A percentile compares a stretch with the other conserved stretches of the same genome.
These are phyloP conservation scores for Steatornis caripensis DNA, from an alignment of 2,113 vertebrate species.

Conservation along the genomic window DNA sequence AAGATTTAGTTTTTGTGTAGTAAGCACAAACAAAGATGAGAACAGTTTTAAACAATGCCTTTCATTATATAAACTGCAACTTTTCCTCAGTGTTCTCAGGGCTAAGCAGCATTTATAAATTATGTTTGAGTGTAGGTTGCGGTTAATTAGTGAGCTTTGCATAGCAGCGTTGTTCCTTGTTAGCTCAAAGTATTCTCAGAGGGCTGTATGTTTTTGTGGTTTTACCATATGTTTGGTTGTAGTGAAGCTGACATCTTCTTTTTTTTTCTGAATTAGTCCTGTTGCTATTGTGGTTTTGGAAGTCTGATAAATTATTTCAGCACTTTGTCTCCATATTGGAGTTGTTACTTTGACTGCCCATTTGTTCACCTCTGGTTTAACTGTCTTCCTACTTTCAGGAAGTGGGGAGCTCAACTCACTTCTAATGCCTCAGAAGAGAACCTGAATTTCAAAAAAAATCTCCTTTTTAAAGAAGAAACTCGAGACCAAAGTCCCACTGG, in stretches of 20 bases:
- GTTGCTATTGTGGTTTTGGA: neutral
- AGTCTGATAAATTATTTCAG: neutral
- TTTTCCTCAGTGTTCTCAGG: neutral
- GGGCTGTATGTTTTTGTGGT: neutral
- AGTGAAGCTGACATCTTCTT: neutral
- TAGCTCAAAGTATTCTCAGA: constrained; percentile 19
- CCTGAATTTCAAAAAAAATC: neutral
- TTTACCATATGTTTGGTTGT: neutral
- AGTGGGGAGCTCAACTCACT: neutral
- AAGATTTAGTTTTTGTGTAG: constrained; percentile 4
- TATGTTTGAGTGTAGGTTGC: neutral
- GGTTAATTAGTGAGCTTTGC: constrained; percentile 35
- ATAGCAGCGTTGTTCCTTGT: neutral
- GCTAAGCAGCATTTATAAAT: constrained; percentile 15
- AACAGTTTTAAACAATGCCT: neutral
- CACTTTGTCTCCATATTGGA: neutral
- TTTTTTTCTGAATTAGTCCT: neutral
- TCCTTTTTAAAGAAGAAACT: neutral
- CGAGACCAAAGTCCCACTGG: neutral
- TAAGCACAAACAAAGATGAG: constrained; percentile 48
- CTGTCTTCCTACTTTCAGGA: neutral
- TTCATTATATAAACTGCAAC: neutral
- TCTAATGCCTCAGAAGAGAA: neutral
- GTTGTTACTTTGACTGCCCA: neutral
- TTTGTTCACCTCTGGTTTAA: neutral